A percentile compares a stretch with the other conserved stretches of the same genome.
Conservation (phyloP, 2,797 vertebrate genomes). For the Halcyon chelicuti region DNA sequence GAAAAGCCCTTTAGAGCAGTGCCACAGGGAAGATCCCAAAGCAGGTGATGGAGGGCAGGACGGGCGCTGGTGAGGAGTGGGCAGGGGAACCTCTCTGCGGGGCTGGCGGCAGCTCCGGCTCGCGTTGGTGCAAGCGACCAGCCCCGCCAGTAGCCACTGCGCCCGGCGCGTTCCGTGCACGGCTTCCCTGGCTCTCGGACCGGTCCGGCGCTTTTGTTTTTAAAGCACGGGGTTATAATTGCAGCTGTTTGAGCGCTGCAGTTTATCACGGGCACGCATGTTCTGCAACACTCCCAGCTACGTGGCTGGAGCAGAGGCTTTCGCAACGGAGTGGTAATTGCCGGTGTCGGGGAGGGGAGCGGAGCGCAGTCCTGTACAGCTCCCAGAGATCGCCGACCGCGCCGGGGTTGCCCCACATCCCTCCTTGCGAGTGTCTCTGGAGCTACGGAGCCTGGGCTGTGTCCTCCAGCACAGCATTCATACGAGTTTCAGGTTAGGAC, state of each 20-base stretch:
- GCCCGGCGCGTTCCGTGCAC: background rate
- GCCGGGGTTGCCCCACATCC: background rate
- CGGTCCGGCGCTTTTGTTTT: background rate
- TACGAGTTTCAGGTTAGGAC: background rate
- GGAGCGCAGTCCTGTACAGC: rapidly evolving
- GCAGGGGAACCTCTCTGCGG: background rate
- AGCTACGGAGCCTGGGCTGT: rapidly evolving
- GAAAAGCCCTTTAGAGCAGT: background rate
- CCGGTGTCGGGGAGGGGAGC: background rate
- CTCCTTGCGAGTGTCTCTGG: no score
- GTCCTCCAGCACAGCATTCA: rapidly evolving
- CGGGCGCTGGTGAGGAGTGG: background rate
- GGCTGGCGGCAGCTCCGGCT: background rate
- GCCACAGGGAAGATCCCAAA: background rate
- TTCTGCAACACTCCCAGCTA: background rate
- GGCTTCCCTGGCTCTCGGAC: background rate
- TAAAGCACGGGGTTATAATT: background rate
- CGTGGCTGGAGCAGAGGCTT: background rate
- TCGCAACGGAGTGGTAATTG: background rate
- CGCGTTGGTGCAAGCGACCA: background rate
- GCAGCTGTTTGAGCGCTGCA: background rate
- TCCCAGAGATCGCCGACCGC: background rate
- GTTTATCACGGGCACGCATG: background rate
- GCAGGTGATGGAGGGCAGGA: background rate
- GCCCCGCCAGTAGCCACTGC: background rate